These are phyloP conservation scores for Saturnia pavonia DNA, from an alignment of 2,888 invertebrate species.

Conservation along the genomic window DNA sequence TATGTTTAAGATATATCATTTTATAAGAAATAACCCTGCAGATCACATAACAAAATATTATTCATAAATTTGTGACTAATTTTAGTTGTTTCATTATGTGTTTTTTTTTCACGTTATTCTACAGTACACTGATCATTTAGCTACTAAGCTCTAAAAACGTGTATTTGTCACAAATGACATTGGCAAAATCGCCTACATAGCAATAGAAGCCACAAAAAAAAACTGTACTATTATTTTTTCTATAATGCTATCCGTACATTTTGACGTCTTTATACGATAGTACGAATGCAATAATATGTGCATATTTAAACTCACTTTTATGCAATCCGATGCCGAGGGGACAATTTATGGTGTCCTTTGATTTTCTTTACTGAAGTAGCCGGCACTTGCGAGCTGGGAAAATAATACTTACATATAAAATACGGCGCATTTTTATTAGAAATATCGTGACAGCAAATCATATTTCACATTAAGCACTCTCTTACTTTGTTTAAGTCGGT, in stretches of 20 bases:
- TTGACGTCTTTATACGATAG: slow-evolving; percentile 76
- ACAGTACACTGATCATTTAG: no score
- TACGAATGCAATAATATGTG: slow-evolving; percentile 73
- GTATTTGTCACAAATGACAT: no score
- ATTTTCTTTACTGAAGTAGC: slow-evolving; percentile 76
- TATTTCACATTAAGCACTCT: slow-evolving; percentile 34
- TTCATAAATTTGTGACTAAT: no score
- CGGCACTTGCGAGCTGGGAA: slow-evolving; percentile 47
- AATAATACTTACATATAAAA: slow-evolving; percentile 51
- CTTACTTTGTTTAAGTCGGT: neutral
- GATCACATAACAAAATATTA: no score
- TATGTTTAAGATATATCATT: no score
- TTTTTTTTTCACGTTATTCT: no score
- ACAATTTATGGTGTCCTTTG: slow-evolving; percentile 67
- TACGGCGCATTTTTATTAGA: slow-evolving; percentile 55
- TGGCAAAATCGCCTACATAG: no score
- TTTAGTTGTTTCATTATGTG: no score
- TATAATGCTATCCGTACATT: slow-evolving; percentile 49
- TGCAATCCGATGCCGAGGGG: slow-evolving; percentile 66
- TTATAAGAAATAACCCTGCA: no score
- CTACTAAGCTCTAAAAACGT: no score
- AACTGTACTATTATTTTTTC: neutral
- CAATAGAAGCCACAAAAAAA: no score
- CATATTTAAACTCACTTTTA: slow-evolving; percentile 70
- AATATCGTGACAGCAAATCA: slow-evolving; percentile 44